Conservation (phyloP, 2,113 vertebrate species). For the Scophthalmus maximus region DNA sequence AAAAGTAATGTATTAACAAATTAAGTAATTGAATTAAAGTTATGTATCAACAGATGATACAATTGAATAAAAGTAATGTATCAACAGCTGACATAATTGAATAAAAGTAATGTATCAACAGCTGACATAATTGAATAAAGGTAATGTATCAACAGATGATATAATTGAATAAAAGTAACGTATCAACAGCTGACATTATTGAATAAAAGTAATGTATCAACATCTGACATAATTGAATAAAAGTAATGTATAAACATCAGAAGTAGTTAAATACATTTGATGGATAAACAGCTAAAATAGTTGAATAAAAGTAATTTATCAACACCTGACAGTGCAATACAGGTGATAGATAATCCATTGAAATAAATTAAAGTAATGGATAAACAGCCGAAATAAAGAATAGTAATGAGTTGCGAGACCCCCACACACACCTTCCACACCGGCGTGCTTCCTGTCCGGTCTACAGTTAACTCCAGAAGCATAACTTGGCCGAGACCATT, state of each 20-base stretch:
- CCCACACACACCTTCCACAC: no score
- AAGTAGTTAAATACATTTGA: no score
- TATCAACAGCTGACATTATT: neutral
- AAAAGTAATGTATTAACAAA: neutral
- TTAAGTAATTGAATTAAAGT: neutral
- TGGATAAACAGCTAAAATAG: neutral
- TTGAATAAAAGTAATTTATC: neutral
- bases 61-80: neutral
- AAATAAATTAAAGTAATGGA: no score
- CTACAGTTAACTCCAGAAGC: neutral
- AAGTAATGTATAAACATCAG: no score
- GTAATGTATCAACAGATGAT: neutral
- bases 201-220: neutral
- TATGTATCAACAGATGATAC: no score
- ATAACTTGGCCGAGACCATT: neutral
- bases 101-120: no score
- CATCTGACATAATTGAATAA: neutral
- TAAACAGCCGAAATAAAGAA: no score
- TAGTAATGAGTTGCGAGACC: no score
- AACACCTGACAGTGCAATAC: no score
- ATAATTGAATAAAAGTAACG: neutral
- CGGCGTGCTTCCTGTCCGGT: no score
- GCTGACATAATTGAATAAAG: no score
- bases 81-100: neutral
- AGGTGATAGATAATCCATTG: no score